Conservation (phyloP, 1,140 invertebrate species). For the Cydia fagiglandana region DNA sequence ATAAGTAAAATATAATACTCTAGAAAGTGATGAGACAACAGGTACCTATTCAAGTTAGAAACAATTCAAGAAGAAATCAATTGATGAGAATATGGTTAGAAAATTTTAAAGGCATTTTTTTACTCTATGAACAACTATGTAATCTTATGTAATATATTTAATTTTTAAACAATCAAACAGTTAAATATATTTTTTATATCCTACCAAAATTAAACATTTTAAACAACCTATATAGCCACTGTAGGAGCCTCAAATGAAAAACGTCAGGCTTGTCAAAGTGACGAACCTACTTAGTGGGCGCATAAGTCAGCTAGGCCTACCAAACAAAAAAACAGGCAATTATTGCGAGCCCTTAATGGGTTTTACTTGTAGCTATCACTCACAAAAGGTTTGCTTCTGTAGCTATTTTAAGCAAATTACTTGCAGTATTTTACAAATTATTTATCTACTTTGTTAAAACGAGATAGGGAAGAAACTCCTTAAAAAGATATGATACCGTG, state of each 20-base stretch:
- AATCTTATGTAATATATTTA: no score
- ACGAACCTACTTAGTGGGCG: constrained; percentile 58
- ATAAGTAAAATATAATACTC: no score
- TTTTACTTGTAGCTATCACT: constrained; percentile 65
- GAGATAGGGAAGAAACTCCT: not conserved
- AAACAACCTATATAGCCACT: constrained; percentile 50
- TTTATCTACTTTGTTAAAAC: not conserved
- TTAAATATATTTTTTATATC: no score
- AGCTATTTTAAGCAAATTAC: constrained; percentile 22
- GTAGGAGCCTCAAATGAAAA: constrained; percentile 53
- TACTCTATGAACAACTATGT: no score
- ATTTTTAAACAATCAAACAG: no score
- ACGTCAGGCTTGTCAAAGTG: constrained; percentile 70
- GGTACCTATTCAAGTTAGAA: no score
- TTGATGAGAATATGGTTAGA: no score
- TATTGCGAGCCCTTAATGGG: constrained; percentile 72
- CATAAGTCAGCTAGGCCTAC: constrained; percentile 64
- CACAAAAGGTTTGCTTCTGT: constrained; percentile 46
- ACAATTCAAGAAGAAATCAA: no score
- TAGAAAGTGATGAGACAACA: no score
- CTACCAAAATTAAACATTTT: constrained; percentile 37
- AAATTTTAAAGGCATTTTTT: no score
- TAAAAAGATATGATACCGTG: not conserved
- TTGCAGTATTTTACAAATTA: constrained; percentile 11
- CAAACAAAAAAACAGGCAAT: constrained; percentile 66